A percentile compares a stretch with the other conserved stretches of the same genome.
phyloP scores from a whole-genome alignment of 2,113 vertebrate species.

The Pontoporia blainvillei region DNA sequence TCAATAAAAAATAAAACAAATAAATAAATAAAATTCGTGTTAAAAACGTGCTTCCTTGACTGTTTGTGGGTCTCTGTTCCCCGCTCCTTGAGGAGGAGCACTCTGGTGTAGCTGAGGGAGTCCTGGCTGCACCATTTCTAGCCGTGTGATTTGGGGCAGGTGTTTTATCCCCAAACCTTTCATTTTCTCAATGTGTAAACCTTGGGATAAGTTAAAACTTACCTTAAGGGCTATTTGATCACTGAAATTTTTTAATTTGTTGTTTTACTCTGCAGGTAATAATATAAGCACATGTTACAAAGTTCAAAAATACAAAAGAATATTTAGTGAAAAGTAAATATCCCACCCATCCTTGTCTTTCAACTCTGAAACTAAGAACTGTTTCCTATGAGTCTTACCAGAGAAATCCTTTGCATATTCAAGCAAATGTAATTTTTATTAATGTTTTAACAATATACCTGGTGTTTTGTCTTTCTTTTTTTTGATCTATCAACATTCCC shows the following conservation, averaged over 20 bases:
- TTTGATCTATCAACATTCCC: not conserved
- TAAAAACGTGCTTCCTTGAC: not conserved
- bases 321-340: not conserved
- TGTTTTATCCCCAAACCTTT: not conserved
- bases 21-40: not conserved
- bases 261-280: not conserved
- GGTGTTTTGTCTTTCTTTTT: not conserved
- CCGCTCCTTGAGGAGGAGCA: too few species aligned
- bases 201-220: not conserved
- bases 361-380: not conserved
- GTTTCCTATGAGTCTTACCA: not conserved
- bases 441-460: not conserved
- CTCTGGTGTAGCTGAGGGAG: fast-evolving
- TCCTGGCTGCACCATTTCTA: not conserved
- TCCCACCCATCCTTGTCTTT: not conserved
- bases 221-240: not conserved
- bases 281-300: not conserved
- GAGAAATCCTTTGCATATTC: not conserved
- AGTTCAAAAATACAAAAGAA: not conserved
- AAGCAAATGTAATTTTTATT: not conserved
- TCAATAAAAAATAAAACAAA: not conserved
- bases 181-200: not conserved
- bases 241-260: not conserved
- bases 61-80: not conserved
- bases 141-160: not conserved